Conservation (phyloP, 2,888 invertebrate genomes). For the Panopea generosa region DNA sequence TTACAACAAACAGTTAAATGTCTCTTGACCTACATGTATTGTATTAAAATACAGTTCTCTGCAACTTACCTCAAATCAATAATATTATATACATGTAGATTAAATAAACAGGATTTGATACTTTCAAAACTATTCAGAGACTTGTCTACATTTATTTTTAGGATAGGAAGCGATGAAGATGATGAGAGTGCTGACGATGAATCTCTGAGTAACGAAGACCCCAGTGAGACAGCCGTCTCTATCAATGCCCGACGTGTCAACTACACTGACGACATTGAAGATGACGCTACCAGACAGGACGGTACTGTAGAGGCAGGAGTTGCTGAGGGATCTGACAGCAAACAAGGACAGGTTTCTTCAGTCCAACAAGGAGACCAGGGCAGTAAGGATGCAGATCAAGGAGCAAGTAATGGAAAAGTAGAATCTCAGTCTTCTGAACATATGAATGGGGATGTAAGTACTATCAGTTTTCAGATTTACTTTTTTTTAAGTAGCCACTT, state of each 20-base stretch:
- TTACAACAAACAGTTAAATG: too few species aligned
- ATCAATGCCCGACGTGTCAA: conserved; percentile 71
- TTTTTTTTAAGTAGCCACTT: too few species aligned
- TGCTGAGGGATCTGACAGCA: conserved; percentile 24
- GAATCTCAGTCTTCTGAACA: conserved; percentile 33
- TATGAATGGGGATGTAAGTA: conserved; percentile 72
- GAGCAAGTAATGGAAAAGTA: conserved; percentile 57
- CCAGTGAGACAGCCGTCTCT: conserved; percentile 81
- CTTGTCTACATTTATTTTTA: too few species aligned
- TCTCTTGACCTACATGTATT: too few species aligned
- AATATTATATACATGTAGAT: too few species aligned
- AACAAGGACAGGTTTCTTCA: conserved; percentile 12
- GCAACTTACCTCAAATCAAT: too few species aligned
- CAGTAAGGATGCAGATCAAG: conserved; percentile 67
- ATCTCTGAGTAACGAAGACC: conserved; percentile 80
- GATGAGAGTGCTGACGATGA: conserved; percentile 82
- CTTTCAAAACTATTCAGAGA: too few species aligned
- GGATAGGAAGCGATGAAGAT: conserved; percentile 85
- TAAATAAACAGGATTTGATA: too few species aligned
- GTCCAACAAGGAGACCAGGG: conserved; percentile 37
- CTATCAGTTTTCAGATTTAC: too few species aligned
- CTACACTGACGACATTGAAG: conserved; percentile 35
- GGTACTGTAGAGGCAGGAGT: conserved; percentile 42
- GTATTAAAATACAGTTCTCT: too few species aligned
- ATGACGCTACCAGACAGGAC: conserved; percentile 49